A percentile compares a stretch with the other conserved stretches of the same genome.
Conservation (phyloP, 2,797 vertebrate species). For the Pristis pectinata region DNA sequence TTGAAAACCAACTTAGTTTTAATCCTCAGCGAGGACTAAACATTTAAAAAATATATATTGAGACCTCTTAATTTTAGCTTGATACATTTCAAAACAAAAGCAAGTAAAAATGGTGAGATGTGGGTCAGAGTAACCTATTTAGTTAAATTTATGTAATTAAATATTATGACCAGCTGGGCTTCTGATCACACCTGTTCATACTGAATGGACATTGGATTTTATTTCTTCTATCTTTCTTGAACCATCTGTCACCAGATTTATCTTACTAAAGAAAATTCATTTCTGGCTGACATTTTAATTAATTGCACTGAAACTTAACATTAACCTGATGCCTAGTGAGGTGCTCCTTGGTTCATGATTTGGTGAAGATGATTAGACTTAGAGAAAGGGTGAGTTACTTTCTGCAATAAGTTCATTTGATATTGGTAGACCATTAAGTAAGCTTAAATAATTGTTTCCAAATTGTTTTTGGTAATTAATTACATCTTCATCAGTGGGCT, state of each 20-base stretch:
- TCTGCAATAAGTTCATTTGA: neutral
- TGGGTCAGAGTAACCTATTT: neutral
- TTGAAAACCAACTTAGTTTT: neutral
- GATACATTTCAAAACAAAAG: neutral
- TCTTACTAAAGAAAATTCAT: slow-evolving; percentile 7
- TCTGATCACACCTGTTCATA: neutral
- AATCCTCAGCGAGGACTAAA: neutral
- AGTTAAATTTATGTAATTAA: neutral
- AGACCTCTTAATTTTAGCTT: neutral
- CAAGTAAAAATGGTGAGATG: neutral
- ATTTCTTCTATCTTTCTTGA: neutral
- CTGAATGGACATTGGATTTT: neutral
- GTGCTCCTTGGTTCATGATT: too few relatives aligned
- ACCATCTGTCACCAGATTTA: neutral
- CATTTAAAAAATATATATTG: neutral
- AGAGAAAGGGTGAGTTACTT: neutral
- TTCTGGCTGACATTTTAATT: slow-evolving; percentile 9
- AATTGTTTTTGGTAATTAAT: neutral
- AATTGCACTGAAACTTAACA: neutral
- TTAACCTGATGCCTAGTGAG: neutral
- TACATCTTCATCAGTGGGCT: neutral
- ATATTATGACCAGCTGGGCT: neutral
- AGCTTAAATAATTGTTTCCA: neutral
- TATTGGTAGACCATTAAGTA: neutral
- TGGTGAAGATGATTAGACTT: neutral